phyloP scores from a whole-genome alignment of 2,888 invertebrate genomes.

The Pterostichus madidus region DNA sequence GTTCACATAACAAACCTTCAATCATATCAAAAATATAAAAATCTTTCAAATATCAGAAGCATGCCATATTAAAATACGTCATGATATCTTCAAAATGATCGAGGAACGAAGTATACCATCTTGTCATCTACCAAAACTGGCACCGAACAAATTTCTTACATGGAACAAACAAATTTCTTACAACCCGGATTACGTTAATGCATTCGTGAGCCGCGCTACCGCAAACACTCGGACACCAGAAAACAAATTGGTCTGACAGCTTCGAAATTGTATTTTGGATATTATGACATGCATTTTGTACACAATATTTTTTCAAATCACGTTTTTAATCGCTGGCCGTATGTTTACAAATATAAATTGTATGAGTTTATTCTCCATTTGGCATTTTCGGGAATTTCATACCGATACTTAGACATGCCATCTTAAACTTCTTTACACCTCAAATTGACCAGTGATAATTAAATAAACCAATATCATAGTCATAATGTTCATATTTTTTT shows the following conservation, averaged over 20 bases:
- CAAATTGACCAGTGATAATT: no score
- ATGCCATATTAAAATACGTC: no score
- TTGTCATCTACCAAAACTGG: constrained; percentile 6
- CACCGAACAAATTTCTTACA: constrained; percentile 12
- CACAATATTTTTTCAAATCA: constrained; percentile 7
- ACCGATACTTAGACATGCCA: background rate
- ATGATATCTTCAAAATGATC: no score
- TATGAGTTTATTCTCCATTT: no score
- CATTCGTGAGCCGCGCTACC: constrained; percentile 1
- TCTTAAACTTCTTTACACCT: no score
- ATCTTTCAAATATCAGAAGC: no score
- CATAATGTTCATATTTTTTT: no score
- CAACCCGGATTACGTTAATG: constrained; percentile 55
- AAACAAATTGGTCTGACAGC: constrained; percentile 25
- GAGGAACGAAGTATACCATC: background rate
- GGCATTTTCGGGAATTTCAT: background rate
- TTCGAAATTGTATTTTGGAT: constrained; percentile 29
- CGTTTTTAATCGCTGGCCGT: background rate
- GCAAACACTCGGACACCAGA: constrained; percentile 12
- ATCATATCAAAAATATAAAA: no score
- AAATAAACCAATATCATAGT: no score
- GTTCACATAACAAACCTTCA: no score
- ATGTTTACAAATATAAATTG: background rate
- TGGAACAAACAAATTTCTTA: constrained; percentile 54
- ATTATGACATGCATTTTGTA: constrained; percentile 25